Conservation (phyloP, 2,113 vertebrate species). For the Noturus placidus region DNA sequence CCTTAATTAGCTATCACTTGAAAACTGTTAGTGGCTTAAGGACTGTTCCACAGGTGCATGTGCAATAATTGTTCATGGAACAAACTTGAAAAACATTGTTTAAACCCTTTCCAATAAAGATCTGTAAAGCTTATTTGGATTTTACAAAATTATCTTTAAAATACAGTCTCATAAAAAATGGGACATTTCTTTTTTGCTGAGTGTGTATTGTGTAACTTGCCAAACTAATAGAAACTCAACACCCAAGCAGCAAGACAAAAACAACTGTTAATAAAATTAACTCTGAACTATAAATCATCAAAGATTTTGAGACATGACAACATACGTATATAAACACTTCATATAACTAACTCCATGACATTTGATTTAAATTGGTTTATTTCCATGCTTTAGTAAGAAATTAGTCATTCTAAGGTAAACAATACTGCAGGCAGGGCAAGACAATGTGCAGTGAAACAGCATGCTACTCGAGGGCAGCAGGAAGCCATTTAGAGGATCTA, state of each 20-base stretch:
- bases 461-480: conserved; percentile 73
- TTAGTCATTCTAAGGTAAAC: conserved; percentile 38
- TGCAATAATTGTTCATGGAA: too few relatives aligned
- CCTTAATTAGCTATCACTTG: too few relatives aligned
- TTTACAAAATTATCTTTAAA: too few relatives aligned
- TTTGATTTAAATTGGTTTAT: conserved; percentile 22
- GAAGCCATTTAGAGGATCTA: conserved; percentile 84
- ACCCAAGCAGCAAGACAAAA: background rate
- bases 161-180: too few relatives aligned
- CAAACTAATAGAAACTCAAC: background rate
- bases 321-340: conserved; percentile 7
- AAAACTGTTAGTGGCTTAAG: too few relatives aligned
- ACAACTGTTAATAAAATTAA: background rate
- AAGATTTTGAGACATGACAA: background rate
- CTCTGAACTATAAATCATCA: background rate
- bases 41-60: too few relatives aligned
- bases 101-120: too few relatives aligned
- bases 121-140: too few relatives aligned
- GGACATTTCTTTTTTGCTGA: too few relatives aligned
- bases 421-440: conserved; percentile 22
- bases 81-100: too few relatives aligned
- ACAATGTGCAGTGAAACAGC: conserved; percentile 36
- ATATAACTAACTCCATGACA: conserved; percentile 8
- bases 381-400: conserved; percentile 26
- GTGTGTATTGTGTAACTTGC: background rate